phyloP scores from a whole-genome alignment of 1,140 invertebrate genomes.

The Cotesia glomerata region DNA sequence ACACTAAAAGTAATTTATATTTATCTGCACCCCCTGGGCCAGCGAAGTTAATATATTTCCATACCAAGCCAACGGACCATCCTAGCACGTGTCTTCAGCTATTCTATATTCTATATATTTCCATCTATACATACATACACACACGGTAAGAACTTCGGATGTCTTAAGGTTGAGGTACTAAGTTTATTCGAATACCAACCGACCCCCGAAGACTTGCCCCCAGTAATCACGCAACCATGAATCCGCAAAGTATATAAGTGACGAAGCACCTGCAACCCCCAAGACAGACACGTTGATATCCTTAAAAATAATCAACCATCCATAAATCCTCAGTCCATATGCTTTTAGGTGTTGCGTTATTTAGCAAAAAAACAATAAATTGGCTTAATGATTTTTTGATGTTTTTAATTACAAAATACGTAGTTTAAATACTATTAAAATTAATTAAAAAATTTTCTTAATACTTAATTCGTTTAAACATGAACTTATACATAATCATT shows the following conservation, averaged over 20 bases:
- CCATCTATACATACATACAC: not conserved
- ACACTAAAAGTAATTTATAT: too few relatives aligned
- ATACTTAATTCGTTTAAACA: too few relatives aligned
- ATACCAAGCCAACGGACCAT: too few relatives aligned
- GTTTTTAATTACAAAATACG: too few relatives aligned
- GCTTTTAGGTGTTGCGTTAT: conserved; percentile 33
- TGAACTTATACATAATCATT: too few relatives aligned
- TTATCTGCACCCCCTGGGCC: conserved; percentile 1
- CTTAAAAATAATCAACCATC: not conserved
- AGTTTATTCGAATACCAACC: not conserved
- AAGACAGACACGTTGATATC: conserved; percentile 44
- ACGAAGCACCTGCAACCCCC: conserved; percentile 60
- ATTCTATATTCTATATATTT: not conserved
- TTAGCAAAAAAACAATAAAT: not conserved
- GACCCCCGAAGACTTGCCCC: conserved; percentile 42
- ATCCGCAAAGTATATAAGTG: conserved; percentile 25
- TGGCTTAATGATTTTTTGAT: not conserved
- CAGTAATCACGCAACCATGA: conserved; percentile 59
- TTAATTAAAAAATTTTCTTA: too few relatives aligned
- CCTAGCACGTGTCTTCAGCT: not conserved
- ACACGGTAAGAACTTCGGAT: too few relatives aligned
- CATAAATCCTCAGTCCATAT: conserved; percentile 42
- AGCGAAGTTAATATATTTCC: too few relatives aligned
- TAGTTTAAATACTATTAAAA: too few relatives aligned
- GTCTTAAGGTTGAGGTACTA: not conserved